Evolutionary conservation across 2,888 invertebrate genomes (phyloP), one percentile per base, ranked within the genome.

Genomic region (Halictus ligatus): DNA sequence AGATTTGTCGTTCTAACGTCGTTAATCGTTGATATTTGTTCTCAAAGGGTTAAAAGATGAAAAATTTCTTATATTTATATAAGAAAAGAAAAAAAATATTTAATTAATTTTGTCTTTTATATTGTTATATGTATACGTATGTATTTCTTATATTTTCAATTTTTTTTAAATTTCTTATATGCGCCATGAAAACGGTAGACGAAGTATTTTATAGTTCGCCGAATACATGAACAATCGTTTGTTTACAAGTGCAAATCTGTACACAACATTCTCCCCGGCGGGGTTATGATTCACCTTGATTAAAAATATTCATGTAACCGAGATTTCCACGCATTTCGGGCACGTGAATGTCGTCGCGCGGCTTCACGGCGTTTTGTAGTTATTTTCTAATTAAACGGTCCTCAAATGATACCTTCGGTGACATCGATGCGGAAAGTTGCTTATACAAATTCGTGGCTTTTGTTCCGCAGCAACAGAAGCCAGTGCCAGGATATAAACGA

Each of bases 401-500:
- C 4, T 15, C 54, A 18, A 25, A 58, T 40, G 21, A 50, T 40
- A 29, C 12, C 21, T 12, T 58, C 18, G 29, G 35, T 21, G 46
- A 50, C 43, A 43, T 81, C 35, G 21, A 15, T 46, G n/a, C 7
- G 13, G 54, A 60, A 64, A 73, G 75, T 74, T 78, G 43, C 60
- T 46, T 35, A 46, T 67, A 73, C 15, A 67, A 75, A 83, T 77
- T 67, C 48, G 29, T 69, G 75, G n/a, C 71, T 43, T 74, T 78
- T 82, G 79, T 80, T 81, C 89, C 88, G 71, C 85, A 94, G 93
- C 78, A 94, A 94, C 88, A 91, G 91, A 80, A 94, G 90, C 85
- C 93, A 93, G 82, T 95, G 95, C 88, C 90, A 94, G 84, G 95
- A 95, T 86, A 89, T 94, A 83, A 94, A 94, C 91, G 95, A 95